Evolutionary conservation across 2,797 vertebrate genomes (phyloP).

Genomic region (Syncerus caffer): DNA sequence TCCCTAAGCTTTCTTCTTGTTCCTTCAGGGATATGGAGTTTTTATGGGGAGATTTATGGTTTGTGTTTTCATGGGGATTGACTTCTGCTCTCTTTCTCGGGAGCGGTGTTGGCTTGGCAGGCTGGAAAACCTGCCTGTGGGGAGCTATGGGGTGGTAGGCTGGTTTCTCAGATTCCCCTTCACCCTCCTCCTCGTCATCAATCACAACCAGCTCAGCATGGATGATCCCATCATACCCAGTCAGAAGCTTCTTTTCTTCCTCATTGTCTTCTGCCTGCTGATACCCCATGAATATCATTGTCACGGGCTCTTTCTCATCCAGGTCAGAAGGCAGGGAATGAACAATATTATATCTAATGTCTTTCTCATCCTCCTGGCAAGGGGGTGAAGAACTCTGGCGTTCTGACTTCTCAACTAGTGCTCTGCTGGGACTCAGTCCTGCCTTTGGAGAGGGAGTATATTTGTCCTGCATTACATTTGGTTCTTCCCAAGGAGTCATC

Average conservation of each 20-base stretch:
- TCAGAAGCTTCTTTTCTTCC: constrained; percentile 79
- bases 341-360: constrained; percentile 78
- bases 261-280: constrained; percentile 85
- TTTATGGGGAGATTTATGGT: constrained; percentile 77
- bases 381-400: constrained; percentile 61
- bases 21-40: constrained; percentile 84
- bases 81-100: constrained; percentile 62
- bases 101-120: constrained; percentile 74
- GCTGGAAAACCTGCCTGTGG: constrained; percentile 88
- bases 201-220: constrained; percentile 93
- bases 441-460: constrained; percentile 59
- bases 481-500: constrained; percentile 55
- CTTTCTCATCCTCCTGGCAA: constrained; percentile 79
- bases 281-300: constrained; percentile 98
- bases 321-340: constrained; percentile 82
- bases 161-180: constrained; percentile 75
- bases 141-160: constrained; percentile 88
- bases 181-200: constrained; percentile 78
- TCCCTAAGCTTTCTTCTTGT: constrained; percentile 85
- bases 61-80: constrained; percentile 59
- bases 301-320: constrained; percentile 86
- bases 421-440: constrained; percentile 65
- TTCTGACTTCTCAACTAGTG: constrained; percentile 55
- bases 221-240: constrained; percentile 87
- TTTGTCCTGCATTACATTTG: constrained; percentile 38